Percentiles rank a stretch among this genome's conserved stretches.
Evolutionary conservation across 2,797 vertebrate species (phyloP).

Genomic region (Macrochelys suwanniensis): DNA sequence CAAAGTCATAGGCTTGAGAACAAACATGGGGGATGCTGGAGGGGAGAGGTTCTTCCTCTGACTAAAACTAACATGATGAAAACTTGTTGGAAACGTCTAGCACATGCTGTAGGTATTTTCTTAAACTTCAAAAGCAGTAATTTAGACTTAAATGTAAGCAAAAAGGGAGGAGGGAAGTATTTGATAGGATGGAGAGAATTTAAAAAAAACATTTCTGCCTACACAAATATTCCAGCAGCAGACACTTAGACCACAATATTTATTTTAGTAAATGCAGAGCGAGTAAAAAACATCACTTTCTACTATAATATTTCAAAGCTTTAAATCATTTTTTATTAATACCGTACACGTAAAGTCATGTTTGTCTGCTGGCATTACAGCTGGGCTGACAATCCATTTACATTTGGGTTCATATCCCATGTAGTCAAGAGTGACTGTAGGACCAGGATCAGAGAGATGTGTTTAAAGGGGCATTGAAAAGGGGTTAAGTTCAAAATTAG

Average conservation of each 20-base stretch:
- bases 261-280: conserved; percentile 74
- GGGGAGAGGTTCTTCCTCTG: neutral
- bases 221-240: conserved; percentile 48
- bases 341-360: conserved; percentile 43
- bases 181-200: conserved; percentile 46
- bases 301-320: conserved; percentile 65
- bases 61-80: conserved; percentile 39
- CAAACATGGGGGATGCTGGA: neutral
- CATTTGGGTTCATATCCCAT: neutral
- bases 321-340: conserved; percentile 45
- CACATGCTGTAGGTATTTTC: conserved; percentile 33
- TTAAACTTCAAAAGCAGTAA: conserved; percentile 64
- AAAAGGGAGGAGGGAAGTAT: conserved; percentile 50
- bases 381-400: conserved; percentile 29
- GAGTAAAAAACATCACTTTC: conserved; percentile 58
- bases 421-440: neutral
- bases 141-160: conserved; percentile 57
- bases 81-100: conserved; percentile 30
- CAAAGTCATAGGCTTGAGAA: neutral
- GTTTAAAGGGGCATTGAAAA: neutral
- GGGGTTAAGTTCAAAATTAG: neutral
- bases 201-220: conserved; percentile 31
- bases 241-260: conserved; percentile 68
- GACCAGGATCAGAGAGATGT: neutral
- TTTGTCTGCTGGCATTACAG: conserved; percentile 8